phyloP scores from a whole-genome alignment of 2,797 vertebrate species.

The Perodicticus potto region DNA sequence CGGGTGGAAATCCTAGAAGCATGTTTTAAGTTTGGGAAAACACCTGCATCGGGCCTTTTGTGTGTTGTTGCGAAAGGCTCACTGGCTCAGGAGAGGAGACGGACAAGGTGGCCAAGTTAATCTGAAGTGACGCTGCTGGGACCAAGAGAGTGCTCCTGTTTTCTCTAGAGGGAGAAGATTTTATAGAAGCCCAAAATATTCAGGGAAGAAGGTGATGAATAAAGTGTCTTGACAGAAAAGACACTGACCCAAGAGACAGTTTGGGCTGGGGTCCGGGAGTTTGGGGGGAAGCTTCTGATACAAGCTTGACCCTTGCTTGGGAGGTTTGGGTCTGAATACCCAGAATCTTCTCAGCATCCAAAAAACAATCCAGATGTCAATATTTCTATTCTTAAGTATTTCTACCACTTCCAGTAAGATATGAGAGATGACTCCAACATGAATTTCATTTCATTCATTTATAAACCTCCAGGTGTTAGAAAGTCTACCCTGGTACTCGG shows the following conservation, averaged over 20 bases:
- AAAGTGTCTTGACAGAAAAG: background rate
- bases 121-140: background rate
- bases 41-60: background rate
- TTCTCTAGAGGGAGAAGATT: background rate
- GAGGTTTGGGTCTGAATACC: background rate
- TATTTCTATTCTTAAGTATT: background rate
- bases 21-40: background rate
- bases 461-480: too few relatives aligned
- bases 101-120: rapidly evolving
- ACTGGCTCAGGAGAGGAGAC: rapidly evolving
- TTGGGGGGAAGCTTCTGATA: too few relatives aligned
- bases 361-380: background rate
- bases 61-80: background rate
- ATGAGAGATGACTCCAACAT: background rate
- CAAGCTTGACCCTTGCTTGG: rapidly evolving
- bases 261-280: rapidly evolving
- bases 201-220: background rate
- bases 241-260: background rate
- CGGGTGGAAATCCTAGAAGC: background rate
- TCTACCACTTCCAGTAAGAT: background rate
- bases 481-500: background rate
- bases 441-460: background rate
- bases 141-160: background rate
- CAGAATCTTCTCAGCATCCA: background rate
- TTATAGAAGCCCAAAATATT: background rate